phyloP scores from a whole-genome alignment of 2,888 invertebrate genomes.

The Ypsolopha sequella region DNA sequence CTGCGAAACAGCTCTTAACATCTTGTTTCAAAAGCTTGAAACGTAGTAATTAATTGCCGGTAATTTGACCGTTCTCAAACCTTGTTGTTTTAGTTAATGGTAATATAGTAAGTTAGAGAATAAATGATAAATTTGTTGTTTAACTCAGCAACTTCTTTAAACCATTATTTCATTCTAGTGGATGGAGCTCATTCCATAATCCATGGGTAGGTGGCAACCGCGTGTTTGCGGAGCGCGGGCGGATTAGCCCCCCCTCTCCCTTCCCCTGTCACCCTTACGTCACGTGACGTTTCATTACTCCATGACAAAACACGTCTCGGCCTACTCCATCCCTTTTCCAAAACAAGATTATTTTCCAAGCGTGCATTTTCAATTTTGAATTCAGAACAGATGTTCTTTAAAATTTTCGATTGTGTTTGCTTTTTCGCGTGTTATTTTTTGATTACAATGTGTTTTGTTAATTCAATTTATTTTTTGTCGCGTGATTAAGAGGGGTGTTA shows the following conservation, averaged over 20 bases:
- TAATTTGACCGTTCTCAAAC: too few species aligned
- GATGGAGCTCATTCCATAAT: slow-evolving; percentile 27
- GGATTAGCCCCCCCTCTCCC: slow-evolving; percentile 5
- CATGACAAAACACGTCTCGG: slow-evolving; percentile 7
- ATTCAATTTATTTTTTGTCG: neutral
- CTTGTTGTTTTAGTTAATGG: too few species aligned
- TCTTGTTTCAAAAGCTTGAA: too few species aligned
- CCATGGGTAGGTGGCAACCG: slow-evolving; percentile 26
- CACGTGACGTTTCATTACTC: slow-evolving; percentile 10
- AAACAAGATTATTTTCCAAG: slow-evolving; percentile 12
- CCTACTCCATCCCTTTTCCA: slow-evolving; percentile 6
- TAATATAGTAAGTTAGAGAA: too few species aligned
- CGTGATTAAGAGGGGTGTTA: slow-evolving; percentile 1
- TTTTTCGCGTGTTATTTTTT: neutral
- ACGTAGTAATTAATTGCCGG: too few species aligned
- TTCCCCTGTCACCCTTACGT: slow-evolving; percentile 6
- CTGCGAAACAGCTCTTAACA: too few species aligned
- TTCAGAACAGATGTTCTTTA: slow-evolving; percentile 1
- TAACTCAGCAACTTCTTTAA: neutral
- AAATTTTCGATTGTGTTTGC: neutral
- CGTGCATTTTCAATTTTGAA: slow-evolving; percentile 8
- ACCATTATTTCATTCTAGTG: slow-evolving; percentile 8
- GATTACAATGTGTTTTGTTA: slow-evolving; percentile 1
- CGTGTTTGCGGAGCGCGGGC: slow-evolving; percentile 24
- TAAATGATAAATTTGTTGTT: too few species aligned